These are phyloP conservation scores for Crematogaster levior DNA, from an alignment of 2,888 invertebrate species.

Conservation along the genomic window DNA sequence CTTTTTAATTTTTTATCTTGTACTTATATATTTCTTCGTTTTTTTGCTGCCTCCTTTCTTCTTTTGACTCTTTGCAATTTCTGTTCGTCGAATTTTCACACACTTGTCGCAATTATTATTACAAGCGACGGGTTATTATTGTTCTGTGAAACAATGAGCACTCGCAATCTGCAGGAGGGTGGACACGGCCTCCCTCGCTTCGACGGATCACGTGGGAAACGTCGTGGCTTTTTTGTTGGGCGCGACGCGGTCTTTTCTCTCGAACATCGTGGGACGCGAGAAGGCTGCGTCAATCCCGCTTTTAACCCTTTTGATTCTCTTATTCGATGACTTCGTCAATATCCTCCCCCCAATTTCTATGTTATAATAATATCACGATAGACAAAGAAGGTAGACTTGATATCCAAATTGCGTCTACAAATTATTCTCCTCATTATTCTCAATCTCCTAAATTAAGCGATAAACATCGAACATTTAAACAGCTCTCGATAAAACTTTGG, in stretches of 20 bases:
- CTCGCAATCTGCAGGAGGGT: conserved; percentile 71
- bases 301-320: conserved; percentile 1
- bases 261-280: conserved; percentile 50
- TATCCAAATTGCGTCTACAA: not conserved
- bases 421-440: not conserved
- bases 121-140: conserved; percentile 74
- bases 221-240: conserved; percentile 45
- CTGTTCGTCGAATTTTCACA: conserved; percentile 72
- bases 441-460: not conserved
- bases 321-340: not conserved
- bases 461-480: not conserved
- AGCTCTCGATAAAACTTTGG: not conserved
- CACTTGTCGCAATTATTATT: conserved; percentile 76
- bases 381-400: not conserved
- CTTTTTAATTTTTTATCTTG: not conserved
- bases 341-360: not conserved
- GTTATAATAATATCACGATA: not conserved
- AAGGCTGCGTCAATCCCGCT: conserved; percentile 2
- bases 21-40: conserved; percentile 54
- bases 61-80: conserved; percentile 1
- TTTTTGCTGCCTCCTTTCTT: not conserved
- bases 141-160: conserved; percentile 81
- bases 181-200: conserved; percentile 70
- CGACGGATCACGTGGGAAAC: conserved; percentile 81
- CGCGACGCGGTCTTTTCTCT: conserved; percentile 40